Evolutionary conservation across 2,113 vertebrate genomes (phyloP), one percentile per base, ranked within the genome.

Genomic region (Pionites leucogaster): DNA sequence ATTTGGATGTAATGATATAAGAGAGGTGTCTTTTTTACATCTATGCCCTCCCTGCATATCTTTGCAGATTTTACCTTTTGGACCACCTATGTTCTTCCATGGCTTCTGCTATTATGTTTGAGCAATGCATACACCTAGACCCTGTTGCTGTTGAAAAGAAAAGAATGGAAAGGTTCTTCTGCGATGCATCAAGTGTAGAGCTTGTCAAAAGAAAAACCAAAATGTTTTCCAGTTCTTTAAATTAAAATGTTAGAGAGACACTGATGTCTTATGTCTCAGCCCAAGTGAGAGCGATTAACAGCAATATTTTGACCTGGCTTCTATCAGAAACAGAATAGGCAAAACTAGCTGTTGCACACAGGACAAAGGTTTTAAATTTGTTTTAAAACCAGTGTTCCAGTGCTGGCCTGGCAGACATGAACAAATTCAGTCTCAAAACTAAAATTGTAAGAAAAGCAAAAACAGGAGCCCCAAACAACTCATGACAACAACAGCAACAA

Each of bases 401-500:
- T 50, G 33, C 20, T 55, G 41, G 13, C 13, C 14, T 62, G 52
- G 33, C 27, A 83, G 17, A 25, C 53, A 42, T 37, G 46, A 62
- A 57, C 4, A 69, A 62, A 6, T 11, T 78, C 27, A 67, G 8
- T n/a, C 46, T 71, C 76, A 70, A 24, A 64, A 44, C 41, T 8
- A 27, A 46, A 67, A 77, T 0, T 18, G 10, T 10, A 47, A 78
- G 20, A 50, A 84, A 87, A 80, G 12, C 1, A 68, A 76, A 86
- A 68, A 0, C 9, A 29, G 6, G 44, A 68, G 0, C 3, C 3
- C 5, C n/a, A 22, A 28, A 16, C 8, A 55, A 75, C 46, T 19
- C 31, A 35, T 17, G 64, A 52, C n/a, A 49, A 39, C 4, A 62
- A 35, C 18, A 72, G 25, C 17, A 50, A 59, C 16, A 2, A 49